These are phyloP conservation scores for Cephalopholis sonnerati DNA, from an alignment of 2,113 vertebrate species.

Conservation along the genomic window DNA sequence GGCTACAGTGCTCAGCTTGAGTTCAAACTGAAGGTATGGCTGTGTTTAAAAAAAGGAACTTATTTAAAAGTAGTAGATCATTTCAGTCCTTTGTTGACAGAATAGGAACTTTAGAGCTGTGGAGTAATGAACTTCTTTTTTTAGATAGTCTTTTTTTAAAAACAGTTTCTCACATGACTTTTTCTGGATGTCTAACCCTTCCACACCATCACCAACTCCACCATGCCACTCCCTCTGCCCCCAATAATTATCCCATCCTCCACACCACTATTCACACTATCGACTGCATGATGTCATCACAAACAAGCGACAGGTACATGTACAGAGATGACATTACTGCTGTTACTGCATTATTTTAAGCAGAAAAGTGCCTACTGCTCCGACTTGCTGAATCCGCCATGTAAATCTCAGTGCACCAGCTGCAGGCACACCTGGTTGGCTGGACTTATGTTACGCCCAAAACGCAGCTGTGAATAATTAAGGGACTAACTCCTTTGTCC, in stretches of 20 bases:
- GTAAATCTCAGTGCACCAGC: too few species aligned
- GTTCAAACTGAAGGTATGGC: slow-evolving; percentile 95
- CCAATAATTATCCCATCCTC: slow-evolving; percentile 18
- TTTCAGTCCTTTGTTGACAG: background rate
- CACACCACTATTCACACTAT: background rate
- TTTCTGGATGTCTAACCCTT: slow-evolving; percentile 30
- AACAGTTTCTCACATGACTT: slow-evolving; percentile 21
- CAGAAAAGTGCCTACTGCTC: too few species aligned
- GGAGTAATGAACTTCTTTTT: too few species aligned
- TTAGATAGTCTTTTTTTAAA: background rate
- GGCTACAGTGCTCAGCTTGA: slow-evolving; percentile 96
- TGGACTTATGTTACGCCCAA: too few species aligned
- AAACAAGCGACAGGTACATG: slow-evolving; percentile 66
- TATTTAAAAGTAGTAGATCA: background rate
- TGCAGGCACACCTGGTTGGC: too few species aligned
- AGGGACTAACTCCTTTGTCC: too few species aligned
- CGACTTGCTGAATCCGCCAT: too few species aligned
- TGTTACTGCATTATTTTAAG: too few species aligned
- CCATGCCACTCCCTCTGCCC: background rate
- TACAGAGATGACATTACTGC: background rate
- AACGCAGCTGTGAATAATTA: too few species aligned
- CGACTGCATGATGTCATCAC: background rate
- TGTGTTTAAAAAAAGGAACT: background rate
- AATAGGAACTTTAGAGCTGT: background rate
- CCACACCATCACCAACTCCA: slow-evolving; percentile 12